Evolutionary conservation across 2,797 vertebrate genomes (phyloP), one percentile per base, ranked within the genome.

Genomic region (Pterois miles): DNA sequence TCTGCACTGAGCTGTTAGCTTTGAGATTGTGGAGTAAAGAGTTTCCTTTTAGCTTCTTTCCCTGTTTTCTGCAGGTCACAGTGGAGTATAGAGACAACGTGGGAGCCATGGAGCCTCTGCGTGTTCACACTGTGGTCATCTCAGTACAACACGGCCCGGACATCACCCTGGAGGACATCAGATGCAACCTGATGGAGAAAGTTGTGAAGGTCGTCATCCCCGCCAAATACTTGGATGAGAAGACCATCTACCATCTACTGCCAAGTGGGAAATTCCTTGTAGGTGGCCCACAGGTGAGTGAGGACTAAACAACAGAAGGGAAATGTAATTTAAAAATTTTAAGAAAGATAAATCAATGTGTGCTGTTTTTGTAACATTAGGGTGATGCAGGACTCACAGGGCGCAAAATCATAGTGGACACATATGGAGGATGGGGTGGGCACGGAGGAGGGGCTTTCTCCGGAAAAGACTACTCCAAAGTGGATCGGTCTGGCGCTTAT

Each of bases 371-470:
- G 2, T 62, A 3, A 60, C 43, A 12, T 40, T 65, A 96, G 95
- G 60, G 91, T 0, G 95, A 96, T 34, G 95, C 94, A 4, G 95
- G 95, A 71, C 94, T 96, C 50, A 96, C 95, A 0, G 95, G 95
- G 8, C 91, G 95, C 20, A 96, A 96, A 82, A 96, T 96, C 67
- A 95, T 96, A 4, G 95, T 95, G 65, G 95, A 96, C 79, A 95
- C 94, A 0, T 96, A 95, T 2, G 95, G 95, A 43, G 95, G 95
- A 23, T 95, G 95, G 94, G 95, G 95, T 1, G 94, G 93, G 0
- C 95, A 96, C 5, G 95, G 95, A 25, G 95, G 95, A 9, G 95
- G 95, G 13, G 95, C 95, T 2, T 96, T 96, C 83, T 96, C 95
- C 8, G 95, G 95, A 0, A 96, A 96, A 59, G 95, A 96, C 79